A percentile compares a stretch with the other conserved stretches of the same genome.
These are phyloP conservation scores for Tinamus guttatus DNA, from an alignment of 2,113 vertebrate genomes.

Conservation along the genomic window DNA sequence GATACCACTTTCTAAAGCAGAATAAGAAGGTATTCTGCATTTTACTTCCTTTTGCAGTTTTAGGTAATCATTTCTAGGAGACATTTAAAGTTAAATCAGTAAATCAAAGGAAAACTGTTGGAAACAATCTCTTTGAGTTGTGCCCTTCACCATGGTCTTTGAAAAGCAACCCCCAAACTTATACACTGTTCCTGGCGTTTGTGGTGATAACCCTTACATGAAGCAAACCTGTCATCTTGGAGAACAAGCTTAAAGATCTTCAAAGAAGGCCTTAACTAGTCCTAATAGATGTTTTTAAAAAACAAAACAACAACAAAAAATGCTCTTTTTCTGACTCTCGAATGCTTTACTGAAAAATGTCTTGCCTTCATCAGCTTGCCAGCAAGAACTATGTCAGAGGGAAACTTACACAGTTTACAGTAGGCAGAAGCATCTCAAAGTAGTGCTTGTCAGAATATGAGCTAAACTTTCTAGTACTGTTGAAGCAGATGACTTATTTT, in stretches of 20 bases:
- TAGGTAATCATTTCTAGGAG: background rate
- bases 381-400: no score
- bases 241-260: background rate
- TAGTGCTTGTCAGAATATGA: background rate
- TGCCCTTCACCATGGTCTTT: fast-evolving
- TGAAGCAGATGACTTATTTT: background rate
- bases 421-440: background rate
- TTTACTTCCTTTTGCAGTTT: fast-evolving
- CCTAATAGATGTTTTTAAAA: background rate
- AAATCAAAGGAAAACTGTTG: background rate
- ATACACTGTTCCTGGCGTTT: background rate
- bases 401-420: background rate
- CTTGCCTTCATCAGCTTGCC: background rate
- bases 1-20: conserved; percentile 89
- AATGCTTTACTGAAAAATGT: background rate
- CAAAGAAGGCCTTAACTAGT: background rate
- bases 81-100: background rate
- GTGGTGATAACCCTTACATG: background rate
- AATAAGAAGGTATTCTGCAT: conserved; percentile 86
- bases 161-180: background rate
- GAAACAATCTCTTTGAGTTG: background rate
- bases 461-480: background rate
- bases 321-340: background rate
- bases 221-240: background rate
- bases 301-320: no score